These are phyloP conservation scores for Cotesia chilonis DNA, from an alignment of 1,140 invertebrate species.

Conservation along the genomic window DNA sequence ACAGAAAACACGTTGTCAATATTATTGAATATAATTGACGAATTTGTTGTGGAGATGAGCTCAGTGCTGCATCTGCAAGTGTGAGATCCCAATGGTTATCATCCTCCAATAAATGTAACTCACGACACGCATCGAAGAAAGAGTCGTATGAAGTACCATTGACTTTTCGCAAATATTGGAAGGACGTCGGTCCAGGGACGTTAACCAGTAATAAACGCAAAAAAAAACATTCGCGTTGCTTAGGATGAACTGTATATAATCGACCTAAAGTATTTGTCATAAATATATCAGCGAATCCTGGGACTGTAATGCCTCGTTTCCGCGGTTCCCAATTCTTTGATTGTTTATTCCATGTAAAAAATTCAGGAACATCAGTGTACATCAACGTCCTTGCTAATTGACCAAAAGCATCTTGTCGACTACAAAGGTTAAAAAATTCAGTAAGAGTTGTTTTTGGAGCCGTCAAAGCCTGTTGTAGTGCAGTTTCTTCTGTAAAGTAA, in stretches of 20 bases:
- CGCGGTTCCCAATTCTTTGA: slow-evolving; percentile 54
- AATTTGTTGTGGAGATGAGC: too few species aligned
- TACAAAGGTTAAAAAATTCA: slow-evolving; percentile 58
- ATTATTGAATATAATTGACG: too few species aligned
- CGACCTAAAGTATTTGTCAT: too few species aligned
- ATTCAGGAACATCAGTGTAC: slow-evolving; percentile 56
- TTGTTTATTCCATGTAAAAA: slow-evolving; percentile 42
- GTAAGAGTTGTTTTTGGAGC: slow-evolving; percentile 47
- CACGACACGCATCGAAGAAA: slow-evolving; percentile 57
- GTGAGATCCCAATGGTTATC: slow-evolving; percentile 56
- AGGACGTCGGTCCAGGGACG: slow-evolving; percentile 62
- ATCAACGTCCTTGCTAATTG: slow-evolving; percentile 58
- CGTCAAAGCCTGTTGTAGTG: slow-evolving; percentile 32
- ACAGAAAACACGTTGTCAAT: too few species aligned
- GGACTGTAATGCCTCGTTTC: slow-evolving; percentile 51
- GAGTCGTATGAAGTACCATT: slow-evolving; percentile 54
- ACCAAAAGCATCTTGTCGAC: slow-evolving; percentile 43
- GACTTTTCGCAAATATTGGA: slow-evolving; percentile 61
- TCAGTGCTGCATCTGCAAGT: slow-evolving; percentile 54
- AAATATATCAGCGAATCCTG: slow-evolving; percentile 47
- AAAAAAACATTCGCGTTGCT: slow-evolving; percentile 55
- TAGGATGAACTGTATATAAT: too few species aligned
- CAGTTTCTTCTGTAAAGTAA: slow-evolving; percentile 54
- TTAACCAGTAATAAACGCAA: slow-evolving; percentile 60
- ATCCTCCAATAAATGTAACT: slow-evolving; percentile 55